These are phyloP conservation scores for Zoanthus solanderi DNA, from an alignment of 92 coral and sea anemone genomes.

Conservation along the genomic window DNA sequence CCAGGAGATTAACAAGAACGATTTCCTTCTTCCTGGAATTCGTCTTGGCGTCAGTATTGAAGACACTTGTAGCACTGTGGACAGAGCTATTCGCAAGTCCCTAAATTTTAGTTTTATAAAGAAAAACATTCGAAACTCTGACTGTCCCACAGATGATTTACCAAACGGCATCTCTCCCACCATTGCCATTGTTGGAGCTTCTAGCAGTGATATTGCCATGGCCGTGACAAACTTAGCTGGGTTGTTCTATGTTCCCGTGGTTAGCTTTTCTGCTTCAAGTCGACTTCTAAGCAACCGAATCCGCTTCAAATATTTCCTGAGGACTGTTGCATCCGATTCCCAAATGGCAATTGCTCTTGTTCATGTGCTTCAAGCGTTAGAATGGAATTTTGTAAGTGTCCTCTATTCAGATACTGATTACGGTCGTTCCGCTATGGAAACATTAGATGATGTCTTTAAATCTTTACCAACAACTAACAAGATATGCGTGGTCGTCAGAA, in stretches of 20 bases:
- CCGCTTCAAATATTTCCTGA: slow-evolving; percentile 84
- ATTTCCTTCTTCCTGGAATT: slow-evolving; percentile 80
- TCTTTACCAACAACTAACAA: slow-evolving; percentile 46
- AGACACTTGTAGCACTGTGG: slow-evolving; percentile 86
- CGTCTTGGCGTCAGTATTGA: slow-evolving; percentile 81
- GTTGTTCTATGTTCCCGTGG: slow-evolving; percentile 86
- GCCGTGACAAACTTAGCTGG: slow-evolving; percentile 91
- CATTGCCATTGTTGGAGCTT: slow-evolving; percentile 80
- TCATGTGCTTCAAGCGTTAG: slow-evolving; percentile 70
- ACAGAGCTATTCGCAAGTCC: slow-evolving; percentile 83
- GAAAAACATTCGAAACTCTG: slow-evolving; percentile 56
- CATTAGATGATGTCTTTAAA: slow-evolving; percentile 72
- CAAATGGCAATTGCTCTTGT: slow-evolving; percentile 77
- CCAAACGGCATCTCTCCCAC: slow-evolving; percentile 51
- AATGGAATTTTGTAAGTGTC: slow-evolving; percentile 83
- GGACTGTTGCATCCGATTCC: slow-evolving; percentile 83
- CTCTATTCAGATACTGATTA: slow-evolving; percentile 92
- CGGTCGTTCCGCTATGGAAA: slow-evolving; percentile 87
- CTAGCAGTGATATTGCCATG: slow-evolving; percentile 86
- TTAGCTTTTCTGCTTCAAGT: slow-evolving; percentile 82
- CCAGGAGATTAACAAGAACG: slow-evolving; percentile 70
- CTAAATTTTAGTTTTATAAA: slow-evolving; percentile 87
- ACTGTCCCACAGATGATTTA: slow-evolving; percentile 18
- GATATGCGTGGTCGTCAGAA: slow-evolving; percentile 78
- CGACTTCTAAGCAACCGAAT: slow-evolving; percentile 80